Base-by-base conservation (phyloP, 1,140 invertebrate species). In the Oryctes rhinoceros region DNA sequence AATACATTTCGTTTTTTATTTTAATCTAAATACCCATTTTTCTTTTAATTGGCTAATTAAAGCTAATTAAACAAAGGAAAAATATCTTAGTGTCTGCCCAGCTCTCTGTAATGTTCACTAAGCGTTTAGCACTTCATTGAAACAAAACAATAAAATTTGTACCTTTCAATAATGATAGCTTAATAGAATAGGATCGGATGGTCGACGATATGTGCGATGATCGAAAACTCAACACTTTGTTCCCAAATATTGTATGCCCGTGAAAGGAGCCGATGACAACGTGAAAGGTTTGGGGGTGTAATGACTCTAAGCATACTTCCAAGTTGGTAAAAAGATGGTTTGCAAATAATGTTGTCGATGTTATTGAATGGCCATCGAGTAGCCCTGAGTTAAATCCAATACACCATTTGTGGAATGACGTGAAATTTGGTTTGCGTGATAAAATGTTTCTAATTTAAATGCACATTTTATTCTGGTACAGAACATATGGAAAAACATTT, bases 281-380 rank as follows among this genome's bases (percentile, higher is more conserved):
- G 13, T 39, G 3, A 76, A 39, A 30, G 24, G 24, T 30, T 30
- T 30, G 24, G 24, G 24, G 13, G 74, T 39, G 1, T 37, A 53
- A 53, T 53, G 49, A 53, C 49, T 4, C 49, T 15, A 53, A 53
- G n/a, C 49, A 53, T 53, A 53, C n/a, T 9, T 53, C 13, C 13
- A 53, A 53, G 48, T 18, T 77, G 76, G 48, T 39, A 77, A 77
- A 77, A 39, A 77, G 18, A 20, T 77, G 39, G 18, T 35, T 39
- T 75, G 7, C 35, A 15, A n/a, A 47, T 39, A 75, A 75, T 37
- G n/a, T 3, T 5, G 44, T 47, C 35, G 74, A 75, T 35, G 10
- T n/a, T 37, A 47, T 47, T 37, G 74, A 35, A 47, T 37, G 35
- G 35, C 24, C 35, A 39, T 37, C 74, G 74, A 20, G 35, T 47